Percentiles rank a stretch among this genome's conserved stretches.
phyloP scores from a whole-genome alignment of 2,113 vertebrate genomes.

The Addax nasomaculatus region DNA sequence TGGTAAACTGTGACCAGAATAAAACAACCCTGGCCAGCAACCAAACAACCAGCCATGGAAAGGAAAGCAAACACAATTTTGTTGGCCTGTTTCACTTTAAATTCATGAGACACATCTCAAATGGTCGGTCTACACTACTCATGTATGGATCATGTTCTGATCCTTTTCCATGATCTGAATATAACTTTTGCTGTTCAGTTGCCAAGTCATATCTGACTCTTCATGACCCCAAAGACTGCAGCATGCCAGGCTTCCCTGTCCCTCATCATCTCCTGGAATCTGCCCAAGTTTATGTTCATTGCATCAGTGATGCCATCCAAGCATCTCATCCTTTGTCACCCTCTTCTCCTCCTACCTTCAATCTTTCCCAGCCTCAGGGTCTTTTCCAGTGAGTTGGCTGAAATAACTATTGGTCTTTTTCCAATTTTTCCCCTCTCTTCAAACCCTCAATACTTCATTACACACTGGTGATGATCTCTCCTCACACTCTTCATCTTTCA shows the following conservation, averaged over 20 bases:
- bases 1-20: neutral
- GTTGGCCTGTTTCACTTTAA: neutral
- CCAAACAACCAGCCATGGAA: neutral
- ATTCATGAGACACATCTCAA: neutral
- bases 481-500: neutral
- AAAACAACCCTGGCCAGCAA: neutral
- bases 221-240: neutral
- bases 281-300: neutral
- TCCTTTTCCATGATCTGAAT: neutral
- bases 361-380: neutral
- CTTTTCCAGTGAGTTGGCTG: neutral
- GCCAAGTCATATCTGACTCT: neutral
- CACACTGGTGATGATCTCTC: neutral
- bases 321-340: neutral
- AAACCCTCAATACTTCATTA: neutral
- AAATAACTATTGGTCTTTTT: neutral
- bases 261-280: neutral
- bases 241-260: neutral
- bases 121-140: neutral
- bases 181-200: neutral
- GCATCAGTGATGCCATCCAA: neutral
- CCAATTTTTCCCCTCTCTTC: neutral
- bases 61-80: neutral
- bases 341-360: neutral
- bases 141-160: too few species aligned